These are phyloP conservation scores for Andinoacara biseriatus DNA, from an alignment of 2,113 vertebrate genomes.

Conservation along the genomic window DNA sequence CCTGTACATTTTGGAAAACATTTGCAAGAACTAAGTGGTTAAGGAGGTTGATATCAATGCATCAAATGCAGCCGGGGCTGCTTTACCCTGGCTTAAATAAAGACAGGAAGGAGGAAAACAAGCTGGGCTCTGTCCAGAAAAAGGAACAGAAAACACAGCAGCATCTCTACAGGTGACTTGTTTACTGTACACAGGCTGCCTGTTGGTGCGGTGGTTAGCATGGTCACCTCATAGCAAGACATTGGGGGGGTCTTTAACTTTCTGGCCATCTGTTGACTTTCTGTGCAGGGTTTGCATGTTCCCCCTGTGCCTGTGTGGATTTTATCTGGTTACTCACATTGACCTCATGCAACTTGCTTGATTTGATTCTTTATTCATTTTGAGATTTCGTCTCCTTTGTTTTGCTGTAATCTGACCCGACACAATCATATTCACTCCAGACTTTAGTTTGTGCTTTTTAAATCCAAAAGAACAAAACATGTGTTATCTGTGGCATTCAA, in stretches of 20 bases:
- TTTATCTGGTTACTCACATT: not conserved
- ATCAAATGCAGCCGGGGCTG: not conserved
- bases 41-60: not conserved
- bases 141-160: not conserved
- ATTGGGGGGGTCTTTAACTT: not conserved
- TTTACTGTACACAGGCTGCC: not conserved
- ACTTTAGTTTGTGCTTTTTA: too few relatives aligned
- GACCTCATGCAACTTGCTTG: not conserved
- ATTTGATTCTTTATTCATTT: not conserved
- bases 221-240: not conserved
- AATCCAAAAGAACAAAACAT: too few relatives aligned
- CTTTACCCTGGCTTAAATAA: not conserved
- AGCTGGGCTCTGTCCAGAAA: not conserved
- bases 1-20: not conserved
- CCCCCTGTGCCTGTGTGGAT: not conserved
- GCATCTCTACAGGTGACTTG: slow-evolving; percentile 1
- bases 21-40: not conserved
- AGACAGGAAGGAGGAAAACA: not conserved
- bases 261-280: not conserved
- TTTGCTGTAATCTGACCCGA: not conserved
- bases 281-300: not conserved
- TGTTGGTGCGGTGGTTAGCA: not conserved
- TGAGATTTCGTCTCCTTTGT: not conserved
- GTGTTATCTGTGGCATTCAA: too few relatives aligned
- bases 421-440: not conserved